phyloP scores from a whole-genome alignment of 64 coral and sea anemone species.

The Pachyseris speciosa region DNA sequence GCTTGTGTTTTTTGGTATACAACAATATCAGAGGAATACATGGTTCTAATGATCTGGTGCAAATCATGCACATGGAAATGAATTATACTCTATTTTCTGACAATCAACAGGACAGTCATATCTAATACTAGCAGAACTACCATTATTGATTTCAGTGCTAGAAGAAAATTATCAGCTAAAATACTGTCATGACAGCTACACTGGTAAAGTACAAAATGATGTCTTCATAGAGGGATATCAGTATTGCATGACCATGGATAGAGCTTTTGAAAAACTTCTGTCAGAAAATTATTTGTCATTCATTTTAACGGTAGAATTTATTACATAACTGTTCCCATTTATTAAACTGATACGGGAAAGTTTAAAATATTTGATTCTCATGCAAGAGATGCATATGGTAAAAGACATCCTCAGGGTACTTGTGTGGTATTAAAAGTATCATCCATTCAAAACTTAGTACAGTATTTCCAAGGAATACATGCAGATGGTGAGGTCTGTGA shows the following conservation, averaged over 20 bases:
- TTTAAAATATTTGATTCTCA: conserved; percentile 73
- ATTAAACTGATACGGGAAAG: conserved; percentile 50
- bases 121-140: conserved; percentile 71
- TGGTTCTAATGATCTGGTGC: conserved; percentile 4
- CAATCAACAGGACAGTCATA: conserved; percentile 35
- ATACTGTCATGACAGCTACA: conserved; percentile 62
- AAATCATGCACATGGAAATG: conserved; percentile 78
- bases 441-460: conserved; percentile 53
- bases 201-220: conserved; percentile 44
- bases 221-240: conserved; percentile 37
- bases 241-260: conserved; percentile 25
- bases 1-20: conserved; percentile 70
- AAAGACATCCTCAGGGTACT: conserved; percentile 56
- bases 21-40: conserved; percentile 40
- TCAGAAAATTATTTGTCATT: conserved; percentile 49
- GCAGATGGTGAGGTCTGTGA: conserved; percentile 25
- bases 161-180: conserved; percentile 46
- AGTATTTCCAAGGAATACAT: conserved; percentile 69
- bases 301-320: conserved; percentile 50
- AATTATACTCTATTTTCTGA: conserved; percentile 63
- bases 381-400: conserved; percentile 68
- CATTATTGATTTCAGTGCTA: conserved; percentile 37
- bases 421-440: conserved; percentile 64
- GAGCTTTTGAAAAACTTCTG: conserved; percentile 62
- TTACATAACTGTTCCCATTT: conserved; percentile 36